Conservation (phyloP, 1,140 invertebrate genomes). For the Lordiphosa mommai region DNA sequence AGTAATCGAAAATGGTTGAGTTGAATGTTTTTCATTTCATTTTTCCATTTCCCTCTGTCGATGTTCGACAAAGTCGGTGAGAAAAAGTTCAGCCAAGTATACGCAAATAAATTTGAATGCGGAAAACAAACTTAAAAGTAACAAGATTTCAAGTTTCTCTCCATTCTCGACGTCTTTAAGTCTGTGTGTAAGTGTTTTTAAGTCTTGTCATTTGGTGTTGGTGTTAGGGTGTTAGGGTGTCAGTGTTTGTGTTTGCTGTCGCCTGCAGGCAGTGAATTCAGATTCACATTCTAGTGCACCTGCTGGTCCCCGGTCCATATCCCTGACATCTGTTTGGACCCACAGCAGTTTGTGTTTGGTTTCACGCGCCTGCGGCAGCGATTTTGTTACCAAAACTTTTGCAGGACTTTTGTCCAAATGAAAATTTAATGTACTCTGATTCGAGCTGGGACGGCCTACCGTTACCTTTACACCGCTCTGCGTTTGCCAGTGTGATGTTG, state of each 20-base stretch:
- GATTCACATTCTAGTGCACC: conserved; percentile 8
- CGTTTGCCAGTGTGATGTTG: conserved; percentile 11
- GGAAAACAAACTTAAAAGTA: conserved; percentile 11
- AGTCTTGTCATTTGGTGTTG: conserved; percentile 5
- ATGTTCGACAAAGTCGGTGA: not conserved
- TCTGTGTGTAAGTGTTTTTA: conserved; percentile 4
- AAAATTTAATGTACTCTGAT: conserved; percentile 49
- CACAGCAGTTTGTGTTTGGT: conserved; percentile 9
- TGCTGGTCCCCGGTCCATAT: conserved; percentile 7
- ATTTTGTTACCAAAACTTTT: conserved; percentile 41
- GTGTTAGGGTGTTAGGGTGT: conserved; percentile 20
- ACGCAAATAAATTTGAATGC: conserved; percentile 12
- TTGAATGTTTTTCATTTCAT: too few species aligned
- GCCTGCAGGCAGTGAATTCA: conserved; percentile 35
- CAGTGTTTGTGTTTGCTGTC: conserved; percentile 37
- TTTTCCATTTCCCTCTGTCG: too few species aligned
- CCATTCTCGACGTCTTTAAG: conserved; percentile 1
- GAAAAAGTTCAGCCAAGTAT: conserved; percentile 14
- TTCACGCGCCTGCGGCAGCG: conserved; percentile 31
- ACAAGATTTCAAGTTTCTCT: conserved; percentile 43
- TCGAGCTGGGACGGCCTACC: conserved; percentile 36
- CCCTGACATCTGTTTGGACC: not conserved
- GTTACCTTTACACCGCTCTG: conserved; percentile 2
- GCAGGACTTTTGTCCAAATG: conserved; percentile 50
- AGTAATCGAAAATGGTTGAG: too few species aligned